Conservation (phyloP, 2,888 invertebrate species). For the Cryptus armator region DNA sequence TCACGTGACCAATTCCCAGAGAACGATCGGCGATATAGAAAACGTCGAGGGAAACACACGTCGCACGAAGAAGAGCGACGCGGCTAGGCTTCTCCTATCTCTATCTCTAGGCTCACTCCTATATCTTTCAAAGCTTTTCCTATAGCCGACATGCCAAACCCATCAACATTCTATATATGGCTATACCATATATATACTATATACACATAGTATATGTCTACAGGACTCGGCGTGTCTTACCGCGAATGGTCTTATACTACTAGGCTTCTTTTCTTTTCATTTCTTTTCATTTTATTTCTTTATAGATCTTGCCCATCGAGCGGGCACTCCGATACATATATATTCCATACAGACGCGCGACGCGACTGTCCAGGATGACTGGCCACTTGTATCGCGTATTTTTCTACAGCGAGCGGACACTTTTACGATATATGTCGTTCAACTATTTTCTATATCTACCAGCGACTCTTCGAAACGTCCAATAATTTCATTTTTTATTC, state of each 20-base stretch:
- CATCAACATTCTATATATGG: constrained; percentile 25
- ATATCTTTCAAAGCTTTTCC: constrained; percentile 18
- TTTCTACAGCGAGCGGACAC: constrained; percentile 2
- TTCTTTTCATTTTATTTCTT: constrained; percentile 16
- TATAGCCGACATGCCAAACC: constrained; percentile 50
- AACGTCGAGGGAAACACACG: constrained; percentile 47
- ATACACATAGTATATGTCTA: not conserved
- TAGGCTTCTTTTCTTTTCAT: not conserved
- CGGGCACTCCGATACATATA: constrained; percentile 36
- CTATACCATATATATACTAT: not conserved
- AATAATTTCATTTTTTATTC: not conserved
- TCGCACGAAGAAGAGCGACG: constrained; percentile 24
- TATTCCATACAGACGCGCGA: constrained; percentile 25
- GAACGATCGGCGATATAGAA: constrained; percentile 64
- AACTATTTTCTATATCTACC: not conserved
- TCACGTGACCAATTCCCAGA: constrained; percentile 69
- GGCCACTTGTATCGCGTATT: constrained; percentile 42
- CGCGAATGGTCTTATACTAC: constrained; percentile 32
- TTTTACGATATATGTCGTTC: not conserved
- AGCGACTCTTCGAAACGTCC: not conserved
- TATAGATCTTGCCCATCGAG: constrained; percentile 10
- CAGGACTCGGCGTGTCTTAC: constrained; percentile 17
- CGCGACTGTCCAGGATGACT: constrained; percentile 11
- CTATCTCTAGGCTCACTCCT: constrained; percentile 6
- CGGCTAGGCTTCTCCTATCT: constrained; percentile 34